Conservation (phyloP, 2,797 vertebrate genomes). For the Cynopterus sphinx region DNA sequence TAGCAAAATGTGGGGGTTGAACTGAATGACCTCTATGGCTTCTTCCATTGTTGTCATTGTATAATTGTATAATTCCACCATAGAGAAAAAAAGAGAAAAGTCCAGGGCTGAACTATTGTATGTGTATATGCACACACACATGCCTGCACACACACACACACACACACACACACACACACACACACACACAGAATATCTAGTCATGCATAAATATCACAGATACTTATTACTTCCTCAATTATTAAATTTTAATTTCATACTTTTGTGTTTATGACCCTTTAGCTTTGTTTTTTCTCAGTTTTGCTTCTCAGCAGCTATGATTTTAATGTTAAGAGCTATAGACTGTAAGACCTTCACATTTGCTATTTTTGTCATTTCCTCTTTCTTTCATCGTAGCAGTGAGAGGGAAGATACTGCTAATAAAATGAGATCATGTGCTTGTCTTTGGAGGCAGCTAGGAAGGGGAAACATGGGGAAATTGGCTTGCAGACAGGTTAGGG, state of each 20-base stretch:
- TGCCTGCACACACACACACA: no score
- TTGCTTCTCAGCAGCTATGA: background rate
- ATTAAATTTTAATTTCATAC: background rate
- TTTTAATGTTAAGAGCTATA: background rate
- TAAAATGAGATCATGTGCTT: background rate
- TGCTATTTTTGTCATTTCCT: background rate
- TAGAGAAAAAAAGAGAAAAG: background rate
- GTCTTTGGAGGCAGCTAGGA: background rate
- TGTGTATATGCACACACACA: no score
- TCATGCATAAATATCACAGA: background rate
- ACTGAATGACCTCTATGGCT: constrained; percentile 48
- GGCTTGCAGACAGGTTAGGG: background rate
- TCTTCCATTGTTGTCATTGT: background rate
- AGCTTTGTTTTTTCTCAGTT: background rate
- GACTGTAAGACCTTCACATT: background rate
- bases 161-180: background rate
- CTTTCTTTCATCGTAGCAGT: background rate
- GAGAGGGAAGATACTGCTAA: background rate
- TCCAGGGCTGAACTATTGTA: background rate
- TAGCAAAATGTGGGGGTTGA: background rate
- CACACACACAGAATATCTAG: background rate
- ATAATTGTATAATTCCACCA: background rate
- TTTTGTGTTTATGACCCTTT: background rate
- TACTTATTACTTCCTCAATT: background rate
- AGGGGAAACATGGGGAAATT: background rate